Evolutionary conservation across 2,888 invertebrate genomes (phyloP), one percentile per base, ranked within the genome.

Genomic region (Pristionchus fissidentatus): DNA sequence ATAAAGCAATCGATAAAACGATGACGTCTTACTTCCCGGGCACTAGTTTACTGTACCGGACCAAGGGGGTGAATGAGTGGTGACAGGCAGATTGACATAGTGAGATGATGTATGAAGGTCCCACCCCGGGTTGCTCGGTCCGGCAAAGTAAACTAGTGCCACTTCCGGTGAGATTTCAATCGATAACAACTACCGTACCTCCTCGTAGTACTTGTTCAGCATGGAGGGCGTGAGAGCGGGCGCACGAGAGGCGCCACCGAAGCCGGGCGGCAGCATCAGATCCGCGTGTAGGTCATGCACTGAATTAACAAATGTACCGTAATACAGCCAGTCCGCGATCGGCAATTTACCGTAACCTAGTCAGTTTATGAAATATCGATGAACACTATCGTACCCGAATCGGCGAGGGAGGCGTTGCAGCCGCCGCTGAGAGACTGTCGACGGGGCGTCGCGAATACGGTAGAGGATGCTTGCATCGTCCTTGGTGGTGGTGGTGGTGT

Each of bases 201-300:
- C 80, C 15, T 81, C 80, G 32, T 81, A 81, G 80, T 81, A 81
- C 62, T 81, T 81, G 62, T 32, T 52, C 29, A 81, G 52, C 70
- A 70, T 70, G 26, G 80, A 43, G 1, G 80, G 38, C 8, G 55
- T 41, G 79, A 79, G 79, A 26, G 55, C 29, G n/a, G 79, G 0
- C 38, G 79, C 55, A 19, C 75, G 75, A 29, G 60, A 13, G 7
- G 70, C 8, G 70, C 29, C 32, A n/a, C 19, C 10, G 46, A 46
- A 81, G 41, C 29, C 13, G 10, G 80, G 62, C 7, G 62, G 43
- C 29, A 62, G 62, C 4, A 62, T 15, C 26, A 49, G 46, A 8
- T 79, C 79, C 19, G 55, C 3, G 70, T 70, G 70, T 26, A 70
- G 8, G 26, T 70, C 70, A 15, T 26, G 38, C 70, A 60, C 60